Percentiles rank a stretch among this genome's conserved stretches.
phyloP scores from a whole-genome alignment of 2,888 invertebrate genomes.

The Malachius bipustulatus region DNA sequence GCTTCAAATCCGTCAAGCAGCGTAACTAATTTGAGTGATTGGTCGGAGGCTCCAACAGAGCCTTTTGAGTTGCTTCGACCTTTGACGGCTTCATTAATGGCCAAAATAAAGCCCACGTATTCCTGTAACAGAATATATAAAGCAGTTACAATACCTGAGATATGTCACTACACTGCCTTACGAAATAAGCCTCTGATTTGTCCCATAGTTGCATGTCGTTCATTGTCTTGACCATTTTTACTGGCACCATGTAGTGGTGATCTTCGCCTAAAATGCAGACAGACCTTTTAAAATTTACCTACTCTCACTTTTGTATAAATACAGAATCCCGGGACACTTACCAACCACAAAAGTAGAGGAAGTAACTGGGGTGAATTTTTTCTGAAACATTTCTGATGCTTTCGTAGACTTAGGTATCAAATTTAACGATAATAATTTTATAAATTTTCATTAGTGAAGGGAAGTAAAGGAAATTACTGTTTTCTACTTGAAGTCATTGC shows the following conservation, averaged over 20 bases:
- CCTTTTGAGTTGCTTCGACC: constrained; percentile 53
- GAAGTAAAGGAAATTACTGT: too few relatives aligned
- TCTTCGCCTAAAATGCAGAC: constrained; percentile 33
- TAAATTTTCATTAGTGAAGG: too few relatives aligned
- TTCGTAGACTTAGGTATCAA: too few relatives aligned
- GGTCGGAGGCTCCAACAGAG: constrained; percentile 45
- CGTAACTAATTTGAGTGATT: constrained; percentile 46
- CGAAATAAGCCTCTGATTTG: constrained; percentile 74
- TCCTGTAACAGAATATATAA: constrained; percentile 42
- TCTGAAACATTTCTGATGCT: constrained; percentile 3
- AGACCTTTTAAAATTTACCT: constrained; percentile 2
- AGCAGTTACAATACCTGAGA: constrained; percentile 10
- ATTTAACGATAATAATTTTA: too few relatives aligned
- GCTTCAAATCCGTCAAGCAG: constrained; percentile 60
- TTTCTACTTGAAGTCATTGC: too few relatives aligned
- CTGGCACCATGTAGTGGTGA: constrained; percentile 53
- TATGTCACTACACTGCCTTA: constrained; percentile 35
- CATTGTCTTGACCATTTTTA: constrained; percentile 50
- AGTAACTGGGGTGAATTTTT: background rate
- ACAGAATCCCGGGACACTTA: too few relatives aligned
- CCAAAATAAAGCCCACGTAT: constrained; percentile 75
- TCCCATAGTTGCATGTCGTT: constrained; percentile 71
- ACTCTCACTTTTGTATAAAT: too few relatives aligned
- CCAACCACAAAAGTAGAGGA: constrained; percentile 1
- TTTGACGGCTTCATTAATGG: constrained; percentile 75